Evolutionary conservation across 64 coral and sea anemone species (phyloP).

Genomic region (Montipora capricornis): DNA sequence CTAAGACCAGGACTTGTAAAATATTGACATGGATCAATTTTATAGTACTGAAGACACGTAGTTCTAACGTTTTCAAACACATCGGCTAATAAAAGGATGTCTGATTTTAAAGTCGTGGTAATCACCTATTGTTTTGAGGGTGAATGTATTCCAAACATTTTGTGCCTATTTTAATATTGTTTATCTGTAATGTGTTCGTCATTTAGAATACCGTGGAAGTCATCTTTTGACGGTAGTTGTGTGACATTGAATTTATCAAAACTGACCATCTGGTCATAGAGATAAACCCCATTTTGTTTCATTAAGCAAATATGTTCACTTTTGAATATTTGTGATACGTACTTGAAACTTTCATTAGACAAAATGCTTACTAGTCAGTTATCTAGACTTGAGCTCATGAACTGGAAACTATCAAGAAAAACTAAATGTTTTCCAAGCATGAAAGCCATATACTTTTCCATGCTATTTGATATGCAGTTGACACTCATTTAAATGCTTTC

Average conservation of each 20-base stretch:
- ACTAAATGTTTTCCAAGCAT: background rate
- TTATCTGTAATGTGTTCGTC: background rate
- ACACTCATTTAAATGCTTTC: background rate
- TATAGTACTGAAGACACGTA: background rate
- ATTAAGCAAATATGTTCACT: background rate
- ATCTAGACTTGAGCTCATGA: no score
- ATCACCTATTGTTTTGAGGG: background rate
- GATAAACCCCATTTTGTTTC: background rate
- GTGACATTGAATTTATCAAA: background rate
- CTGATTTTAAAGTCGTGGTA: constrained; percentile 9
- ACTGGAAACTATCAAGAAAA: no score
- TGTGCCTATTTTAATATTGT: background rate
- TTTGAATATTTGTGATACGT: background rate
- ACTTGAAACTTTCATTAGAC: background rate
- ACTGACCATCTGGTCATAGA: background rate
- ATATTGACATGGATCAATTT: background rate
- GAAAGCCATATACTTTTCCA: constrained; percentile 15
- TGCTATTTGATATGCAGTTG: background rate
- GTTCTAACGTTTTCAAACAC: background rate
- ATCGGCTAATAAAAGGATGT: background rate
- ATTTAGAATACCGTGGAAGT: background rate
- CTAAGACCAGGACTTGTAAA: background rate
- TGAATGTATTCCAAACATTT: constrained; percentile 1
- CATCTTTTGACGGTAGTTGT: background rate
- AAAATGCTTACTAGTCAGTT: background rate